Evolutionary conservation across 2,113 vertebrate genomes (phyloP).

Genomic region (Gymnogyps californianus): DNA sequence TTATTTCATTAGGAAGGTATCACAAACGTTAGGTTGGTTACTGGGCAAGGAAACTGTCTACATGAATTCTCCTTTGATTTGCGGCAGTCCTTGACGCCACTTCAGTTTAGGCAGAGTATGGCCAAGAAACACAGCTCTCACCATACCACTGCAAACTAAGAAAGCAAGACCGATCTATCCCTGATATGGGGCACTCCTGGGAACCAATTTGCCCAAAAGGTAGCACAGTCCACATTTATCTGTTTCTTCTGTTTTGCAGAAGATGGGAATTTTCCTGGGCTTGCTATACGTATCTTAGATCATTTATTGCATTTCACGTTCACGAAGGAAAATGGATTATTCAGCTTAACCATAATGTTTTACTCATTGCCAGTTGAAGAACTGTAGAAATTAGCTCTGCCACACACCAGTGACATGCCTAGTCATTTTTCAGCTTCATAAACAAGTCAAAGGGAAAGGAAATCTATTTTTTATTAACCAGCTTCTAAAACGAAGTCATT

Average conservation of each 20-base stretch:
- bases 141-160: not conserved
- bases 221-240: not conserved
- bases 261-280: not conserved
- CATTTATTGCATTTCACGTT: not conserved
- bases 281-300: not conserved
- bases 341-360: conserved; percentile 21
- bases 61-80: not conserved
- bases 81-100: not conserved
- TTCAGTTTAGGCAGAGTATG: not conserved
- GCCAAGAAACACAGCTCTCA: not conserved
- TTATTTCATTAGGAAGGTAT: not conserved
- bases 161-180: accelerated
- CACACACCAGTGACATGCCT: conserved; percentile 53
- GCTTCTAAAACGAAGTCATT: conserved; percentile 66
- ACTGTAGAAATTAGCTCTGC: conserved; percentile 66
- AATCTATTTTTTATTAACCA: conserved; percentile 77
- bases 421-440: conserved; percentile 69
- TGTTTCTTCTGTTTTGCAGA: not conserved
- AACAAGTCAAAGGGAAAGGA: conserved; percentile 70
- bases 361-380: conserved; percentile 46
- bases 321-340: not conserved
- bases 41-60: not conserved
- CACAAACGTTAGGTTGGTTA: not conserved
- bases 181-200: not conserved
- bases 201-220: not conserved